phyloP scores from a whole-genome alignment of 2,113 vertebrate genomes.

The Pituophis catenifer region DNA sequence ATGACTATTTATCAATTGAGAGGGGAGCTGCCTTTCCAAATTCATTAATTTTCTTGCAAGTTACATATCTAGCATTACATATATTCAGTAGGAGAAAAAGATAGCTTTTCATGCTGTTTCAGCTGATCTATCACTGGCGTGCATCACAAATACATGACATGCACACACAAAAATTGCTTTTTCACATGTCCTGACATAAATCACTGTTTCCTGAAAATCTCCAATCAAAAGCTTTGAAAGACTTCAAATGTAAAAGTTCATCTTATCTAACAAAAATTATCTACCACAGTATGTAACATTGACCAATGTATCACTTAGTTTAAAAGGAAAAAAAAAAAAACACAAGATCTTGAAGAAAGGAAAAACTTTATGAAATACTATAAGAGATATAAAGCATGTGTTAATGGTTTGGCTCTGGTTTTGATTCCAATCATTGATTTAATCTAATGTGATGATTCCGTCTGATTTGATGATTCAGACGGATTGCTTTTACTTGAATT shows the following conservation, averaged over 20 bases:
- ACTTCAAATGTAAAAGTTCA: not conserved
- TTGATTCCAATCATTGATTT: not conserved
- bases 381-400: not conserved
- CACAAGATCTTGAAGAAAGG: not conserved
- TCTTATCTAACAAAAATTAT: not conserved
- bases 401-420: not conserved
- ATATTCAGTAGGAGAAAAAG: not conserved
- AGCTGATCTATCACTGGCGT: too few relatives aligned
- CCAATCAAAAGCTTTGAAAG: not conserved
- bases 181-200: not conserved
- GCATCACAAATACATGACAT: not conserved
- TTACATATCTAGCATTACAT: not conserved
- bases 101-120: not conserved
- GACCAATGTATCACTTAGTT: not conserved
- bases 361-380: not conserved
- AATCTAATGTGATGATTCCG: not conserved
- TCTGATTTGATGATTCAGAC: not conserved
- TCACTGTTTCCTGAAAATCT: not conserved
- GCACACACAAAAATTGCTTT: not conserved
- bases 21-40: not conserved
- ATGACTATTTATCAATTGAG: not conserved
- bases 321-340: not conserved
- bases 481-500: not conserved
- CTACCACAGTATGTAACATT: not conserved
- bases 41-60: not conserved